phyloP scores from a whole-genome alignment of 2,113 vertebrate species.

The Eulemur macaco region DNA sequence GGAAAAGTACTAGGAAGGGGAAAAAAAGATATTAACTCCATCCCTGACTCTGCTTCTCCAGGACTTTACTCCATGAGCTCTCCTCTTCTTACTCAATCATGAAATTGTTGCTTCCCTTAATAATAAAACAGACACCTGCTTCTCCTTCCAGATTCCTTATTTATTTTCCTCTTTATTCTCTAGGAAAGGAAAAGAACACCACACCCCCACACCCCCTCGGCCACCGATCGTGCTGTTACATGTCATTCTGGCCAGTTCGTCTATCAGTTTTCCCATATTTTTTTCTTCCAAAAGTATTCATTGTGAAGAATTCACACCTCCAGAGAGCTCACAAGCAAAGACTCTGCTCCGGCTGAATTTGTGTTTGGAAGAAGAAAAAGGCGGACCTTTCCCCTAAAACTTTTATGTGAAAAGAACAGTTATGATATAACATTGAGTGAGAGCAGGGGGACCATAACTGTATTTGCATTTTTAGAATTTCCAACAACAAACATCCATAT shows the following conservation, averaged over 20 bases:
- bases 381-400: background rate
- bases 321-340: background rate
- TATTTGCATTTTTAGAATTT: constrained; percentile 39
- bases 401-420: background rate
- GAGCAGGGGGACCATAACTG: background rate
- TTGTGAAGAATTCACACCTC: background rate
- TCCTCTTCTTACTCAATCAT: background rate
- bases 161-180: background rate
- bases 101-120: background rate
- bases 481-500: background rate
- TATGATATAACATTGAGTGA: background rate
- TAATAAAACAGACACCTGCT: background rate
- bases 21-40: background rate
- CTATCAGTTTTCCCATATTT: background rate
- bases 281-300: background rate
- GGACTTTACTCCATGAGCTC: background rate
- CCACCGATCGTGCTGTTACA: background rate
- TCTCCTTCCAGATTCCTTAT: background rate
- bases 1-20: background rate
- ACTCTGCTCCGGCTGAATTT: background rate
- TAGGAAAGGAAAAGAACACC: background rate
- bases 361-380: background rate
- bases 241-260: background rate
- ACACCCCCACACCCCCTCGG: too few relatives aligned
- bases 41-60: background rate